A percentile compares a stretch with the other conserved stretches of the same genome.
These are phyloP conservation scores for Balaeniceps rex DNA, from an alignment of 2,113 vertebrate genomes.

Conservation along the genomic window DNA sequence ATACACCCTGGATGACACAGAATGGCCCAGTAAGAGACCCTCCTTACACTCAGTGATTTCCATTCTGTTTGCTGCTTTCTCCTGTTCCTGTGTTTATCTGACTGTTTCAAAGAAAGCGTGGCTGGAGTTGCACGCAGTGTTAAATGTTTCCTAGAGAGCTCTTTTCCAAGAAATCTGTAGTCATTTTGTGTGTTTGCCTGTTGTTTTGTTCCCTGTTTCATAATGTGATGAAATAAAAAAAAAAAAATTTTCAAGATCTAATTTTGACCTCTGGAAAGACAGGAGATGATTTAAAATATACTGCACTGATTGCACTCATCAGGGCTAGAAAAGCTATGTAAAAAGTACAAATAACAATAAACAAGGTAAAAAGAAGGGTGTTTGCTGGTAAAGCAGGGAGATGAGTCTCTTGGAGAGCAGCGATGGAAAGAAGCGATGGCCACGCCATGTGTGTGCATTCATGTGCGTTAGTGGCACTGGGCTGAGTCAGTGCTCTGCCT, in stretches of 20 bases:
- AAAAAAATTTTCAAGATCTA: background rate
- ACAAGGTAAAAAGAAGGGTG: background rate
- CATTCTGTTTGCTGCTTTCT: background rate
- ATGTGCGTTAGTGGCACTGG: background rate
- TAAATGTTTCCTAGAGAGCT: background rate
- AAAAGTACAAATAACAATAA: background rate
- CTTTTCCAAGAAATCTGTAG: background rate
- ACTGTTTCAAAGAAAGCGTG: background rate
- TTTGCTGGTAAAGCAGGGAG: background rate
- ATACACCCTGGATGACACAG: background rate
- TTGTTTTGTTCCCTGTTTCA: background rate
- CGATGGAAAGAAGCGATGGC: background rate
- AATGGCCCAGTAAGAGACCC: background rate
- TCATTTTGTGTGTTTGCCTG: background rate
- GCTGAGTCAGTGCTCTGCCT: no score
- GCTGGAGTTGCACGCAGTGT: background rate
- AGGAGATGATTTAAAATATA: background rate
- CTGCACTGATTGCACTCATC: background rate
- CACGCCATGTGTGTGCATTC: background rate
- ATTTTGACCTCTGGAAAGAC: background rate
- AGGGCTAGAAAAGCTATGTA: background rate
- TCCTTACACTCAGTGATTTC: background rate
- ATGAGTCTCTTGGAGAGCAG: background rate
- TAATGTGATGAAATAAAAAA: background rate
- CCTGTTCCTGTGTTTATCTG: background rate